A percentile compares a stretch with the other conserved stretches of the same genome.
Conservation (phyloP, 2,113 vertebrate genomes). For the Callipepla californica region DNA sequence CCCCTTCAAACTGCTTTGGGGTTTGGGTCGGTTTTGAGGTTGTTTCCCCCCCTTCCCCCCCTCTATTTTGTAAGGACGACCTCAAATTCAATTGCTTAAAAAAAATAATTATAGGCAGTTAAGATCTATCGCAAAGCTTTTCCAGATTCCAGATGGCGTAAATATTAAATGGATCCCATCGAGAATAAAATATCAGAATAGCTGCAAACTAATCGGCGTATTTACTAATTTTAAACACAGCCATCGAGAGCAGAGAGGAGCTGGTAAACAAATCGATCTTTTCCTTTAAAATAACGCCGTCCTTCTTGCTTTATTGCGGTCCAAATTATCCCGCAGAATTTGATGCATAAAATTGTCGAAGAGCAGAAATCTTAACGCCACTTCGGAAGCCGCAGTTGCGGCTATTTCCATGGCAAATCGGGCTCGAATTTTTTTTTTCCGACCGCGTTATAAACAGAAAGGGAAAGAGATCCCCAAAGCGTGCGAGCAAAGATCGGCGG, state of each 20-base stretch:
- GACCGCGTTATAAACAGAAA: rapidly evolving
- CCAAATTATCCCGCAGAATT: not conserved
- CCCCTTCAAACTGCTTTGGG: not conserved
- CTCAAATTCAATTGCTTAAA: not conserved
- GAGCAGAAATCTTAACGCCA: not conserved
- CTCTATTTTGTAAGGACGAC: not conserved
- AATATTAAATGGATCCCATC: not conserved
- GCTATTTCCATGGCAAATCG: not conserved
- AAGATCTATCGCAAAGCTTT: not conserved
- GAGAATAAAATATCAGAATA: not conserved
- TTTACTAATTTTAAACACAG: not conserved
- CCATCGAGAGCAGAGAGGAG: not conserved
- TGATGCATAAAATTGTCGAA: not conserved
- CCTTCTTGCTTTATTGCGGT: not conserved
- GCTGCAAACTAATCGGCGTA: not conserved
- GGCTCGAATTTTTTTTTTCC: not conserved
- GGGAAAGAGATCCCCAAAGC: not conserved
- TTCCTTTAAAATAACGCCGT: not conserved
- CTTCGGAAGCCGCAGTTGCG: not conserved
- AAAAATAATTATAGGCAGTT: not conserved
- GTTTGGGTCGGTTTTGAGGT: not conserved
- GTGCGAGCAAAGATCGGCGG: not conserved
- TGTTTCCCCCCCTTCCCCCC: no score
- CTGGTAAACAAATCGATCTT: rapidly evolving
- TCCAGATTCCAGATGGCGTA: not conserved